phyloP scores from a whole-genome alignment of 2,797 vertebrate species.

The Pogonophryne albipinna region DNA sequence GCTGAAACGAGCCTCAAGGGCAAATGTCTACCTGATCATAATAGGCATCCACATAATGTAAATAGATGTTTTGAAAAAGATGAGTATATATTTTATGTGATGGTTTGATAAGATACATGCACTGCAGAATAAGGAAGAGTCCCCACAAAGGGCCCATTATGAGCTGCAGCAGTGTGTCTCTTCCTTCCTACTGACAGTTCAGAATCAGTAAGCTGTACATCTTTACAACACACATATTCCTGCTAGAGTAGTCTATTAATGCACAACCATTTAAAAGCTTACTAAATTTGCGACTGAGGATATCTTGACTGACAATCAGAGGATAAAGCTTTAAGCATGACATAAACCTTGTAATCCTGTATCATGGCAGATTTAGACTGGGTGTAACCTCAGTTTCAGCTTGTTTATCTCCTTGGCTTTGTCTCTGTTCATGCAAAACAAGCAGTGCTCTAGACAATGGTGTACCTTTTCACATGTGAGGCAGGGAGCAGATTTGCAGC shows the following conservation, averaged over 20 bases:
- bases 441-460: conserved; percentile 69
- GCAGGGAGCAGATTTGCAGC: conserved; percentile 74
- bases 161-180: not conserved
- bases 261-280: conserved; percentile 63
- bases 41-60: not conserved
- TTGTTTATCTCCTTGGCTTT: conserved; percentile 72
- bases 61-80: conserved; percentile 9
- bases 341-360: conserved; percentile 81
- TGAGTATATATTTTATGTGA: conserved; percentile 15
- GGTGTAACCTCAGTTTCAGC: conserved; percentile 66
- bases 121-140: not conserved
- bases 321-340: conserved; percentile 72
- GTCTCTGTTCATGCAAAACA: conserved; percentile 68
- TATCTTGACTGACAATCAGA: conserved; percentile 78
- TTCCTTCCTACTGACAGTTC: not conserved
- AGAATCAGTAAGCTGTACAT: conserved; percentile 42
- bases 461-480: conserved; percentile 75
- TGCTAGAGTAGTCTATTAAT: conserved; percentile 55
- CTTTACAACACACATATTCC: conserved; percentile 39
- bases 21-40: not conserved
- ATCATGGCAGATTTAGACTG: conserved; percentile 74
- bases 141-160: not conserved
- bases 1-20: conserved; percentile 8
- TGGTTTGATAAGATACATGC: conserved; percentile 14
- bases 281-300: conserved; percentile 62